phyloP scores from a whole-genome alignment of 1,140 invertebrate species.

The Leptinotarsa texana region DNA sequence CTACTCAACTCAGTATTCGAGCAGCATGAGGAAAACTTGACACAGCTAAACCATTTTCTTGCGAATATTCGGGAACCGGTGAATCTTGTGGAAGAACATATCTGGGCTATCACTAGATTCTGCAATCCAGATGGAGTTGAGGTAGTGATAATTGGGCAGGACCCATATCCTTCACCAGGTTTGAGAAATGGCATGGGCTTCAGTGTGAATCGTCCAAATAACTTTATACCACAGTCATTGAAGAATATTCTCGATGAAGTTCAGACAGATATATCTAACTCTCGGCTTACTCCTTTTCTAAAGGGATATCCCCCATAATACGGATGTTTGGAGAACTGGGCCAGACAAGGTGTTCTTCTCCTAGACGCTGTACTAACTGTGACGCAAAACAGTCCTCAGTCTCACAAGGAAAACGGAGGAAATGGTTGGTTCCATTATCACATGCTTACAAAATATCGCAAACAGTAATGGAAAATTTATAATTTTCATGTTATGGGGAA shows the following conservation, averaged over 20 bases:
- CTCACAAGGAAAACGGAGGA: background rate
- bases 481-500: conserved; percentile 17
- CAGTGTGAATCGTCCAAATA: background rate
- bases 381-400: background rate
- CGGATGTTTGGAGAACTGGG: conserved; percentile 5
- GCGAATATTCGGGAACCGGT: background rate
- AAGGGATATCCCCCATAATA: background rate
- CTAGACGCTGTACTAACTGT: conserved; percentile 6
- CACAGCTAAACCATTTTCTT: background rate
- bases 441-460: background rate
- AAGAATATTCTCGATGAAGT: conserved; percentile 17
- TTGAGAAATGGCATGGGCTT: background rate
- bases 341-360: conserved; percentile 18
- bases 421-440: background rate
- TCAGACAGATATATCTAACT: background rate
- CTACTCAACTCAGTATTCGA: too few species aligned
- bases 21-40: background rate
- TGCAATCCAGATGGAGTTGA: conserved; percentile 1
- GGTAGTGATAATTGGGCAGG: conserved; percentile 17
- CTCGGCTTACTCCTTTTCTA: background rate
- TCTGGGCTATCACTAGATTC: conserved; percentile 3
- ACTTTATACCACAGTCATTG: background rate
- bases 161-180: background rate
- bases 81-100: background rate
- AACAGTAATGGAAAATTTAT: background rate